Conservation (phyloP, 2,113 vertebrate species). For the Perca schrenkii region DNA sequence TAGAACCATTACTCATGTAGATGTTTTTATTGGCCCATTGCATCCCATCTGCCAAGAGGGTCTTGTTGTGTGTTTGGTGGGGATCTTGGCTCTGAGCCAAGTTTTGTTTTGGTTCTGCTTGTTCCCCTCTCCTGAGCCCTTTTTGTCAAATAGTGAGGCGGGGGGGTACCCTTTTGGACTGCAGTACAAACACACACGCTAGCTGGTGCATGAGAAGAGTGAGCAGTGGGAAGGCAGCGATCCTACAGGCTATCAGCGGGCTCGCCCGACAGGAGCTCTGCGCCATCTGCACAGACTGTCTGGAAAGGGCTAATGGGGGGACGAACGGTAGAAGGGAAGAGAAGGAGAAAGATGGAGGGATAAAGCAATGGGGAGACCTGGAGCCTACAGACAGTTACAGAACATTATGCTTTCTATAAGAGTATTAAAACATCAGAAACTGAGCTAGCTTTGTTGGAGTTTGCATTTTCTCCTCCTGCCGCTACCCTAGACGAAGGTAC, state of each 20-base stretch:
- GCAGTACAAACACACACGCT: conserved; percentile 49
- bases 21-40: conserved; percentile 36
- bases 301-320: not conserved
- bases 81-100: conserved; percentile 39
- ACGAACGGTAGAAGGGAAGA: conserved; percentile 4
- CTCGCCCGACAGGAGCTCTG: conserved; percentile 38
- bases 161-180: conserved; percentile 40
- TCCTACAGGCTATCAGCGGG: conserved; percentile 33
- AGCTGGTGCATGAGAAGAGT: conserved; percentile 28
- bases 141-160: conserved; percentile 36
- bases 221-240: conserved; percentile 42
- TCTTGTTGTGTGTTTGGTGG: conserved; percentile 41
- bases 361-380: not conserved
- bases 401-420: not conserved
- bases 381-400: not conserved
- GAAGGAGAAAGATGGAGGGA: not conserved
- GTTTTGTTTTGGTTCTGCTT: conserved; percentile 58
- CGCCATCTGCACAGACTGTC: conserved; percentile 47
- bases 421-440: not conserved
- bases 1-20: conserved; percentile 27
- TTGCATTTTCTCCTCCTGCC: no score
- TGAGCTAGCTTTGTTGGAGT: not conserved
- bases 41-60: conserved; percentile 23
- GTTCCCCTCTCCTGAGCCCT: conserved; percentile 31
- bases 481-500: no score